A percentile compares a stretch with the other conserved stretches of the same genome.
phyloP scores from a whole-genome alignment of 2,113 vertebrate species.

The Lonchura striata region DNA sequence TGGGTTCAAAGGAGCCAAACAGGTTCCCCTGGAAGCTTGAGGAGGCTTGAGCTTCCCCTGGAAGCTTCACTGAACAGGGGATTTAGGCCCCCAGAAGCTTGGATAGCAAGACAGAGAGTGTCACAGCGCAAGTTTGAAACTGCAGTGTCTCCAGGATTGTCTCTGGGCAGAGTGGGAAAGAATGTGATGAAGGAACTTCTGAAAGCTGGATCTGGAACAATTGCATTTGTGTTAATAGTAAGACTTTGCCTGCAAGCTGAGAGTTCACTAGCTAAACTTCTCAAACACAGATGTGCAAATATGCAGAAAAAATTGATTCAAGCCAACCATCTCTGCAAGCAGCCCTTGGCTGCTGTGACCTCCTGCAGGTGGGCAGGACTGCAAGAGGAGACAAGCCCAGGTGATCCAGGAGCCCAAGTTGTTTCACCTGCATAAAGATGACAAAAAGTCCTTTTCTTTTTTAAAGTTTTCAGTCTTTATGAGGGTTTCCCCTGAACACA shows the following conservation, averaged over 20 bases:
- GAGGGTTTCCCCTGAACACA: neutral
- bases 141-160: neutral
- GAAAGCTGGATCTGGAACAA: neutral
- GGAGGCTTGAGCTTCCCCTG: neutral
- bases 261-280: neutral
- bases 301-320: neutral
- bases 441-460: neutral
- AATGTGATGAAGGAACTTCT: neutral
- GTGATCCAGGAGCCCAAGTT: neutral
- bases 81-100: neutral
- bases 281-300: neutral
- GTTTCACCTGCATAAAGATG: neutral
- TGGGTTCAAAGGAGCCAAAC: neutral
- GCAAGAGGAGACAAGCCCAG: neutral
- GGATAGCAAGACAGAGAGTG: neutral
- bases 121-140: neutral
- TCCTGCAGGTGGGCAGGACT: neutral
- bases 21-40: neutral
- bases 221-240: neutral
- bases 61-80: neutral
- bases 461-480: neutral
- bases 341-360: neutral
- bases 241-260: neutral
- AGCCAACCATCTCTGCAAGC: neutral
- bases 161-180: neutral